phyloP scores from a whole-genome alignment of 2,888 invertebrate species.

The Gymnosoma rotundatum region DNA sequence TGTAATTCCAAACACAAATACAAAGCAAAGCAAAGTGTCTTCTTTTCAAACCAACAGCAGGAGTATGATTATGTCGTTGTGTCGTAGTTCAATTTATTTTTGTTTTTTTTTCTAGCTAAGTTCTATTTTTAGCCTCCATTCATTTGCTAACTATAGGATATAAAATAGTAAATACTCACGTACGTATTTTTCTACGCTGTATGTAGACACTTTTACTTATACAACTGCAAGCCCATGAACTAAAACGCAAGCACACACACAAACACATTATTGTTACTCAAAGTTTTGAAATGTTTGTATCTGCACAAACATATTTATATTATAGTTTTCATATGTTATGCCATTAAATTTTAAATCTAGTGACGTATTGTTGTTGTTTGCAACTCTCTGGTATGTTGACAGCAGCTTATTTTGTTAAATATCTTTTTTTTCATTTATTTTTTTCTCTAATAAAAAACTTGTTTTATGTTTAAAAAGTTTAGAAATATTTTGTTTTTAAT shows the following conservation, averaged over 20 bases:
- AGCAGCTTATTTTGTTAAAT: neutral
- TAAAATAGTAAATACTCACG: conserved; percentile 16
- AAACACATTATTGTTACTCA: conserved; percentile 19
- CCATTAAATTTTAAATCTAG: conserved; percentile 13
- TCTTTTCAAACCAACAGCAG: neutral
- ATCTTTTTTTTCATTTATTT: neutral
- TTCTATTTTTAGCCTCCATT: conserved; percentile 68
- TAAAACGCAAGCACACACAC: too few species aligned
- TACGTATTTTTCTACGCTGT: neutral
- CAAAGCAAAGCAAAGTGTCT: neutral
- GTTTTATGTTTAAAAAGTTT: neutral
- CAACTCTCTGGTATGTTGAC: neutral
- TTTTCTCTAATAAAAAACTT: neutral
- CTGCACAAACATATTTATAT: neutral
- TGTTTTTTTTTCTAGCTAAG: conserved; percentile 50
- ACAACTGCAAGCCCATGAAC: neutral
- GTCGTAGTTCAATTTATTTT: neutral
- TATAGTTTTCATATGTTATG: conserved; percentile 4
- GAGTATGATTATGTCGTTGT: conserved; percentile 41
- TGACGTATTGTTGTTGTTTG: conserved; percentile 36
- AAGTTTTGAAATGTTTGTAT: too few species aligned
- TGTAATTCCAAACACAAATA: neutral
- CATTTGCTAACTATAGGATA: conserved; percentile 33
- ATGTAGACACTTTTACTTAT: neutral
- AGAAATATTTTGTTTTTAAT: too few species aligned